Evolutionary conservation across 2,888 invertebrate genomes (phyloP).

Genomic region (Agapostemon virescens): DNA sequence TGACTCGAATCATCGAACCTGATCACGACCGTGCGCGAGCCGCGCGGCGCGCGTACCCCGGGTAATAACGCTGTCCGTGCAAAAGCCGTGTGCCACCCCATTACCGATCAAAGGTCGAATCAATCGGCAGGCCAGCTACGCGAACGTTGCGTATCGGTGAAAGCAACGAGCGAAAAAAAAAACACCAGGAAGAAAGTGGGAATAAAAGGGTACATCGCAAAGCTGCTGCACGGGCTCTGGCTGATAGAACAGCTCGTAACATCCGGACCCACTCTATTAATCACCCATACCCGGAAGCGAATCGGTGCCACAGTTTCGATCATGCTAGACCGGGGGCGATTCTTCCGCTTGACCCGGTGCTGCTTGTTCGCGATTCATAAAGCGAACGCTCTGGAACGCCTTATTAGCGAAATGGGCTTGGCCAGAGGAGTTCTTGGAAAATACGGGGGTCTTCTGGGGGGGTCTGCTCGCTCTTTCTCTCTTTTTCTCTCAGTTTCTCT

Average conservation of each 20-base stretch:
- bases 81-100: conserved; percentile 37
- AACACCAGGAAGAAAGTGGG: not conserved
- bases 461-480: not conserved
- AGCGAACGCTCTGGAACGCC: conserved; percentile 59
- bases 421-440: conserved; percentile 58
- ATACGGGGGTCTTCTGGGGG: conserved; percentile 47
- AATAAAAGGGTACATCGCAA: not conserved
- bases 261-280: conserved; percentile 44
- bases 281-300: conserved; percentile 46
- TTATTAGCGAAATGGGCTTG: conserved; percentile 68
- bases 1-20: not conserved
- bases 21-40: not conserved
- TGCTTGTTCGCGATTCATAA: conserved; percentile 51
- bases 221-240: not conserved
- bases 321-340: conserved; percentile 35
- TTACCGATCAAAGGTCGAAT: conserved; percentile 53
- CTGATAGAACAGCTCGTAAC: conserved; percentile 12
- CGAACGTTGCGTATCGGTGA: not conserved
- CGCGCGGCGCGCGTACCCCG: not conserved
- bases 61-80: conserved; percentile 17
- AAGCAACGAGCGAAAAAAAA: not conserved
- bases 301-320: conserved; percentile 56
- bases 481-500: too few species aligned
- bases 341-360: conserved; percentile 56
- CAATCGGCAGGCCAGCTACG: conserved; percentile 17